These are phyloP conservation scores for Odontophorus gujanensis DNA, from an alignment of 2,113 vertebrate genomes.

Conservation along the genomic window DNA sequence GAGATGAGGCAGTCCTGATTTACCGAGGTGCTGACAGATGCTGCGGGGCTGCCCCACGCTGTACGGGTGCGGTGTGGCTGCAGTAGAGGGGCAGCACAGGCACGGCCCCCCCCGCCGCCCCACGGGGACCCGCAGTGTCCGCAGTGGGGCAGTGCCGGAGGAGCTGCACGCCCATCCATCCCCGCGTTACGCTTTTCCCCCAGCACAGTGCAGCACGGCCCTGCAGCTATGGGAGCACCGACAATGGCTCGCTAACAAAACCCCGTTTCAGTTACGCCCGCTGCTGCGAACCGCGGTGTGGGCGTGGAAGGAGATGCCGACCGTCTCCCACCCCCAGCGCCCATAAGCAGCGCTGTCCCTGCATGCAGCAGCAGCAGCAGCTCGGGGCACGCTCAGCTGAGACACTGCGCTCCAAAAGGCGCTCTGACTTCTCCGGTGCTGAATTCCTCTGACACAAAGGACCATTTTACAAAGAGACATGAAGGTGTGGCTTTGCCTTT, in stretches of 20 bases:
- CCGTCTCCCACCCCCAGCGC: slow-evolving; percentile 7
- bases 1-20: background rate
- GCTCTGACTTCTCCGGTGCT: background rate
- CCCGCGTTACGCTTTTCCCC: background rate
- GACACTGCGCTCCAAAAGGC: background rate
- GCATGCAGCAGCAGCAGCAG: background rate
- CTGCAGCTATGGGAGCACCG: background rate
- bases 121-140: background rate
- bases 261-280: background rate
- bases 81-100: background rate
- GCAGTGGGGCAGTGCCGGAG: background rate
- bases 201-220: background rate
- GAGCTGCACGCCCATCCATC: background rate
- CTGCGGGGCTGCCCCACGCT: too few relatives aligned
- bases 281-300: background rate
- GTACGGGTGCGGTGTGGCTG: fast-evolving
- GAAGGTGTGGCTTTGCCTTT: background rate
- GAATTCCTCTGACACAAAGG: background rate
- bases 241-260: background rate
- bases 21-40: fast-evolving
- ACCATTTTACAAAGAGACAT: background rate
- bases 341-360: background rate
- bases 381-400: background rate
- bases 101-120: background rate
- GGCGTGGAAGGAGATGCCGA: background rate